phyloP scores from a whole-genome alignment of 2,888 invertebrate species.

The Latrodectus elegans region DNA sequence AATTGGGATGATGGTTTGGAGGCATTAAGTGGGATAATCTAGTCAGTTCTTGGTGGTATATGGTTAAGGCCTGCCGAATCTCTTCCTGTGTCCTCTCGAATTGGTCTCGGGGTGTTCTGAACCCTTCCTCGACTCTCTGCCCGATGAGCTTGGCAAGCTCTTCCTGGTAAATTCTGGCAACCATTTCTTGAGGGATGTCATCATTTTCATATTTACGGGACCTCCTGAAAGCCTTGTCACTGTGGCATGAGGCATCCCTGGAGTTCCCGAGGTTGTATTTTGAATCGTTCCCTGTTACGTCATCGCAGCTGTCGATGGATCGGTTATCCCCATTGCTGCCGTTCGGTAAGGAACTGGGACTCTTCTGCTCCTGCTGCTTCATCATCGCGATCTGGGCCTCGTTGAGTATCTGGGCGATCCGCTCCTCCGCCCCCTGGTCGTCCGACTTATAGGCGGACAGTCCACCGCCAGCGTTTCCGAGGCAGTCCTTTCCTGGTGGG shows the following conservation, averaged over 20 bases:
- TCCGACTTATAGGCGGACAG: conserved; percentile 81
- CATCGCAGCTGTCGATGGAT: conserved; percentile 71
- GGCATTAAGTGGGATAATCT: conserved; percentile 81
- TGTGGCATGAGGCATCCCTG: conserved; percentile 32
- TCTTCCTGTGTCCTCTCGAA: conserved; percentile 83
- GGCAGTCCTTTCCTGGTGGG: conserved; percentile 83
- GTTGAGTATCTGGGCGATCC: conserved; percentile 92
- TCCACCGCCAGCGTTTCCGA: conserved; percentile 69
- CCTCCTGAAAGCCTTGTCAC: conserved; percentile 76
- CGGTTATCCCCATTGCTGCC: conserved; percentile 71
- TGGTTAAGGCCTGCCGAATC: conserved; percentile 90
- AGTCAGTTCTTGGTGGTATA: conserved; percentile 93
- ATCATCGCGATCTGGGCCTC: conserved; percentile 93
- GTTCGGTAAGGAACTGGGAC: conserved; percentile 73
- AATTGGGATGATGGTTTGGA: conserved; percentile 59
- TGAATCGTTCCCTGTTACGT: conserved; percentile 54
- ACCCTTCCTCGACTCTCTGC: conserved; percentile 72
- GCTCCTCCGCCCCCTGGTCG: conserved; percentile 87
- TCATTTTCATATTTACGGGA: conserved; percentile 92
- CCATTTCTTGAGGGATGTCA: conserved; percentile 97
- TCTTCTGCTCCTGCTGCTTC: conserved; percentile 72
- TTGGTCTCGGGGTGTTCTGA: conserved; percentile 70
- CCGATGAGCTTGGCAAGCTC: conserved; percentile 94
- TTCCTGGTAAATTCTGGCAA: conserved; percentile 94
- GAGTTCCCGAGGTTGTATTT: conserved; percentile 51